Percentiles rank a stretch among this genome's conserved stretches.
These are phyloP conservation scores for Eunapius fragilis DNA, from an alignment of 37 sponge, comb jelly and placozoan species.

Conservation along the genomic window DNA sequence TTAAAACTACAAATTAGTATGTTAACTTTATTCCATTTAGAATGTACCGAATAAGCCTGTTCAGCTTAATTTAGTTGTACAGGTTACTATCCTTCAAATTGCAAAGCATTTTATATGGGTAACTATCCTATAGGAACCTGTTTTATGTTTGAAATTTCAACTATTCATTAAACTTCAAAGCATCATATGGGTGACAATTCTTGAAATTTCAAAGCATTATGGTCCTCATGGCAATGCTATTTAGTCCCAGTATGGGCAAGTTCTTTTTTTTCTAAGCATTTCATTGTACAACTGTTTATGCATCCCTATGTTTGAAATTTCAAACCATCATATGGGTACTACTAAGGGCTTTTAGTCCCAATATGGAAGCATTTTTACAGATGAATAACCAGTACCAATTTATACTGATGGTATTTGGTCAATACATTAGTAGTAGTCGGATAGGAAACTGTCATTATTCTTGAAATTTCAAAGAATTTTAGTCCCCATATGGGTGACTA, in stretches of 20 bases:
- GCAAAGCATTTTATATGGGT: not conserved
- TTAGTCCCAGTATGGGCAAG: not conserved
- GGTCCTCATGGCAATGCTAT: not conserved
- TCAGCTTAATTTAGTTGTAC: not conserved
- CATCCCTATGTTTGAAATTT: not conserved
- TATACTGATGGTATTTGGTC: too few relatives aligned
- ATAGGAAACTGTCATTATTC: too few relatives aligned
- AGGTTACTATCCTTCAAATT: not conserved
- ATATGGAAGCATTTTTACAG: too few relatives aligned
- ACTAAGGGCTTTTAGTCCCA: too few relatives aligned
- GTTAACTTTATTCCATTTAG: not conserved
- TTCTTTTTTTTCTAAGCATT: not conserved
- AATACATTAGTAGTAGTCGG: too few relatives aligned
- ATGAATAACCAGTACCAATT: too few relatives aligned
- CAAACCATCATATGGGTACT: not conserved
- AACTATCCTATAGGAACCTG: not conserved
- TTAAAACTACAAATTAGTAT: not conserved
- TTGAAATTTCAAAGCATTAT: not conserved
- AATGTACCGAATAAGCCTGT: not conserved
- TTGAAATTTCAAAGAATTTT: too few relatives aligned
- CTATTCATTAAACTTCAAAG: not conserved
- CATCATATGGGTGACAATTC: not conserved
- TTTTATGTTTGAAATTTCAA: not conserved
- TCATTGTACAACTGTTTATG: not conserved
- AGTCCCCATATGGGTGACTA: too few relatives aligned